Evolutionary conservation across 2,113 vertebrate genomes (phyloP).

Genomic region (Cacatua alba): DNA sequence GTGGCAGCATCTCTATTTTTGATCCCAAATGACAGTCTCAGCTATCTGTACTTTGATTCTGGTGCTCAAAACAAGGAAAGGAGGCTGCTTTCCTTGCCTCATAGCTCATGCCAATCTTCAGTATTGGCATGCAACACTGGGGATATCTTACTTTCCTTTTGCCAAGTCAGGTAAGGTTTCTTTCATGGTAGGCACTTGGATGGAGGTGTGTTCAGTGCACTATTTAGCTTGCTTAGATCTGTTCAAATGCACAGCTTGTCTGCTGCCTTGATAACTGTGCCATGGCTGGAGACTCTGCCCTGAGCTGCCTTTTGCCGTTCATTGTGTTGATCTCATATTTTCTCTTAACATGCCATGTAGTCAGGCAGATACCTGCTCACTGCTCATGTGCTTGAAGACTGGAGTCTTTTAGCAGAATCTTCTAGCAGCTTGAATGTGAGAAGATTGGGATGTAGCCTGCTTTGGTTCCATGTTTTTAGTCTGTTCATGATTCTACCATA

Average conservation of each 20-base stretch:
- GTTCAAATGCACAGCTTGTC: neutral
- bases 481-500: neutral
- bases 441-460: neutral
- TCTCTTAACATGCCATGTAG: neutral
- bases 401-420: neutral
- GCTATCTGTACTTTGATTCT: constrained; percentile 7
- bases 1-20: neutral
- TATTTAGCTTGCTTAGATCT: neutral
- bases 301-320: neutral
- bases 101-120: neutral
- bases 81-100: neutral
- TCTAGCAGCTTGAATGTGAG: neutral
- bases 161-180: neutral
- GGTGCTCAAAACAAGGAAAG: neutral
- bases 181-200: neutral
- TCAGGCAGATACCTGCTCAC: neutral
- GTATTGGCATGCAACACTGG: neutral
- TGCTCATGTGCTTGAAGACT: neutral
- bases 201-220: neutral
- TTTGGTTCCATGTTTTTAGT: neutral
- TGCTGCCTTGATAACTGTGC: neutral
- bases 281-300: neutral
- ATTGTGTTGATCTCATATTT: neutral
- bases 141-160: neutral
- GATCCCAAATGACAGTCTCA: neutral